A percentile compares a stretch with the other conserved stretches of the same genome.
phyloP scores from a whole-genome alignment of 2,797 vertebrate species.

The Petrocephalus sullivani region DNA sequence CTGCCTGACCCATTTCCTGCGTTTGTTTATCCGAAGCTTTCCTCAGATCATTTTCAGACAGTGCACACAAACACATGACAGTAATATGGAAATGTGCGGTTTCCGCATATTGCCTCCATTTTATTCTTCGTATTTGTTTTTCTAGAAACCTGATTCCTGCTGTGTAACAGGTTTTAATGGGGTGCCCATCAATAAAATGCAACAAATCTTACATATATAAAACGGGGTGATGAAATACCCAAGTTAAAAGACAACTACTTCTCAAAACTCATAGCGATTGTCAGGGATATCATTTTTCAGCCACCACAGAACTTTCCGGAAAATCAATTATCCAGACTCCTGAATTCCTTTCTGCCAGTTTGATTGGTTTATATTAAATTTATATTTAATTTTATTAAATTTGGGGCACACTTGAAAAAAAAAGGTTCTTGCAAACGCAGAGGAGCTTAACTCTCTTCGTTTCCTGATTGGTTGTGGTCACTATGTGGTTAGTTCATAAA shows the following conservation, averaged over 20 bases:
- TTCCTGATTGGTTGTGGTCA: neutral
- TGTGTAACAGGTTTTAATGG: neutral
- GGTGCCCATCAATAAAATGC: neutral
- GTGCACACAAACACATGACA: neutral
- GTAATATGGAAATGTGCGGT: neutral
- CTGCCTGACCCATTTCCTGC: constrained; percentile 10
- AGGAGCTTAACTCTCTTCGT: neutral
- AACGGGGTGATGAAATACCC: neutral
- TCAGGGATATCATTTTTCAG: neutral
- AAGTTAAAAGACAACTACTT: neutral
- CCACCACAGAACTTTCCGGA: neutral
- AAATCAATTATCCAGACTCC: constrained; percentile 2
- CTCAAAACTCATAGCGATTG: neutral
- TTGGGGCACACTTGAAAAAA: neutral
- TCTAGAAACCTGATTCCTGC: neutral
- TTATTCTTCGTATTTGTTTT: neutral
- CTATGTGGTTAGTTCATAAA: neutral
- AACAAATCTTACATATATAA: neutral
- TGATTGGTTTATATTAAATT: neutral
- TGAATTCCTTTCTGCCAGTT: neutral
- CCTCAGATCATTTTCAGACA: constrained; percentile 5
- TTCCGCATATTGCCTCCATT: neutral
- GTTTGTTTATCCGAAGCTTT: constrained; percentile 19
- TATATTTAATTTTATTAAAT: no score
- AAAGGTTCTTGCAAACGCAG: neutral